Conservation (phyloP, 2,888 invertebrate genomes). For the Conistra vaccinii region DNA sequence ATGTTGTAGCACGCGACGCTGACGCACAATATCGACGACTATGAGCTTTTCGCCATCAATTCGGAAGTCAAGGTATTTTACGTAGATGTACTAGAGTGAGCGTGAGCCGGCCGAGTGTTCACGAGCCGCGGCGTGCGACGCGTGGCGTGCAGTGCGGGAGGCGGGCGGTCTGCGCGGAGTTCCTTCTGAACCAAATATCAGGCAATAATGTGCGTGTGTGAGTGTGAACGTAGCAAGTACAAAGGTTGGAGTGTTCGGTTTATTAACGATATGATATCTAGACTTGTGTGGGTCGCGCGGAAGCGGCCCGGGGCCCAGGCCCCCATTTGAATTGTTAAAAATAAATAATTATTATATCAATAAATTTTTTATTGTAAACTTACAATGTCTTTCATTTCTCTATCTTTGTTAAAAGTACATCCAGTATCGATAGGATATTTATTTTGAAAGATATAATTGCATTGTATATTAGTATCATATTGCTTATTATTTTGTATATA, state of each 20-base stretch:
- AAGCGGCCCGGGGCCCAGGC: constrained; percentile 67
- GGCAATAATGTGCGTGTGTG: constrained; percentile 75
- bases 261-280: constrained; percentile 62
- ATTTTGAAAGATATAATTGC: constrained; percentile 20
- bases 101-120: constrained; percentile 1
- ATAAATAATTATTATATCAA: constrained; percentile 89
- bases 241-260: constrained; percentile 73
- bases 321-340: constrained; percentile 86
- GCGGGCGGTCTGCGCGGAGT: constrained; percentile 67
- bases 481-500: too few relatives aligned
- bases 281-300: constrained; percentile 70
- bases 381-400: constrained; percentile 55
- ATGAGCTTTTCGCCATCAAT: constrained; percentile 43
- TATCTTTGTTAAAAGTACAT: constrained; percentile 29
- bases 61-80: constrained; percentile 63
- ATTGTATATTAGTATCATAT: constrained; percentile 14
- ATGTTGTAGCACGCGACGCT: constrained; percentile 27
- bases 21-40: constrained; percentile 23
- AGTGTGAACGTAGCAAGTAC: constrained; percentile 78
- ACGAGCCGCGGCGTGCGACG: neutral
- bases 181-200: constrained; percentile 72
- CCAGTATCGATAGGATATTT: neutral
- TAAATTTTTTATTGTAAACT: constrained; percentile 89
- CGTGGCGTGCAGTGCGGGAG: constrained; percentile 11
- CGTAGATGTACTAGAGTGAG: constrained; percentile 40